phyloP scores from a whole-genome alignment of 1,140 invertebrate species.

The Brachionus asplanchnoidis region DNA sequence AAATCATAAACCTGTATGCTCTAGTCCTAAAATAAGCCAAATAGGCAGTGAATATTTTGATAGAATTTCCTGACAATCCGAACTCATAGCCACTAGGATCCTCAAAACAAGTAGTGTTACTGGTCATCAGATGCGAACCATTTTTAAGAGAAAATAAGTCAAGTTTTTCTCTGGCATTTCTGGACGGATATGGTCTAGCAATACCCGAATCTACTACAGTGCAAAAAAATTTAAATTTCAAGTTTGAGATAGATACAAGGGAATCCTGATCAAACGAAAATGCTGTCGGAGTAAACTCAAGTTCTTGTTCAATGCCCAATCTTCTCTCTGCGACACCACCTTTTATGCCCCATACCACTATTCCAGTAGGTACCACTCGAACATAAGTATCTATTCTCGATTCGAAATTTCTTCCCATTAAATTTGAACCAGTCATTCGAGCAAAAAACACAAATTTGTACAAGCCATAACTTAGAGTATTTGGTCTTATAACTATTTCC shows the following conservation, averaged over 20 bases:
- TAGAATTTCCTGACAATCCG: not conserved
- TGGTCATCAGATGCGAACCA: not conserved
- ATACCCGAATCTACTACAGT: not conserved
- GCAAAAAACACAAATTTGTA: constrained; percentile 27
- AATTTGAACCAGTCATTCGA: not conserved
- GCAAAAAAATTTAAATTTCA: constrained; percentile 37
- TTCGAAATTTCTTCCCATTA: not conserved
- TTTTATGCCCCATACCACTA: constrained; percentile 19
- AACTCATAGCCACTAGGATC: not conserved
- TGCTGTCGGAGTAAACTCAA: not conserved
- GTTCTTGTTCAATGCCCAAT: constrained; percentile 21
- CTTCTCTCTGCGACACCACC: not conserved
- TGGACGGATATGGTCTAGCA: not conserved
- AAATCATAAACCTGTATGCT: constrained; percentile 17
- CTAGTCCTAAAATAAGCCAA: not conserved
- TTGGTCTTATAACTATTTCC: not conserved
- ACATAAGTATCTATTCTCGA: not conserved
- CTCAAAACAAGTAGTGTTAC: constrained; percentile 29
- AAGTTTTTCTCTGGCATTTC: not conserved
- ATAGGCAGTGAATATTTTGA: not conserved
- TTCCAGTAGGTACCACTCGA: constrained; percentile 20
- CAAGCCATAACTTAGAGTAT: constrained; percentile 7
- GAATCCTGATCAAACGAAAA: constrained; percentile 29
- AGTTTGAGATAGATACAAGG: not conserved
- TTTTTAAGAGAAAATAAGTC: constrained; percentile 31